phyloP scores from a whole-genome alignment of 2,113 vertebrate species.

The Camelus bactrianus region DNA sequence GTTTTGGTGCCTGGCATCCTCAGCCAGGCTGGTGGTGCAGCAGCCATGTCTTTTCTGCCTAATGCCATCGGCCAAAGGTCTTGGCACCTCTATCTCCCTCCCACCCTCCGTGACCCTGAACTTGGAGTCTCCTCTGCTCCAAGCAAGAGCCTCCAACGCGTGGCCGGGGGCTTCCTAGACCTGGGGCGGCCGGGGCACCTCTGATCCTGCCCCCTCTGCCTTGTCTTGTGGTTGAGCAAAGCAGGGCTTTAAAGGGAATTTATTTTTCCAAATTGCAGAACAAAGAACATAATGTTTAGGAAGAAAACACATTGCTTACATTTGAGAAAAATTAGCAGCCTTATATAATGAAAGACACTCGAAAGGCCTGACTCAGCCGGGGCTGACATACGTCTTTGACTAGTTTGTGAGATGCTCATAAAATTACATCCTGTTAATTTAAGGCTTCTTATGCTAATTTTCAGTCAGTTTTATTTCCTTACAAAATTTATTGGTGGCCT shows the following conservation, averaged over 20 bases:
- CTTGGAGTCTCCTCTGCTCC: background rate
- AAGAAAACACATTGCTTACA: slow-evolving; percentile 80
- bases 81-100: accelerated
- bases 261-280: slow-evolving; percentile 82
- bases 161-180: background rate
- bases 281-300: slow-evolving; percentile 75
- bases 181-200: background rate
- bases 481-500: slow-evolving; percentile 76
- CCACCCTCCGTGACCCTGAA: background rate
- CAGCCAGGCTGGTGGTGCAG: accelerated
- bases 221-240: slow-evolving; percentile 71
- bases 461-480: slow-evolving; percentile 80
- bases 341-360: slow-evolving; percentile 76
- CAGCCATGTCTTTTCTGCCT: background rate
- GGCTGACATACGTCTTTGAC: slow-evolving; percentile 73
- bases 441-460: slow-evolving; percentile 84
- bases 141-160: background rate
- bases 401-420: slow-evolving; percentile 75
- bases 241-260: slow-evolving; percentile 75
- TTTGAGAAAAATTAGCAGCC: slow-evolving; percentile 79
- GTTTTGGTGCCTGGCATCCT: accelerated
- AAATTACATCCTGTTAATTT: slow-evolving; percentile 84
- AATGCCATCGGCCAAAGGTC: accelerated
- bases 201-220: slow-evolving; percentile 1
- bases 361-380: slow-evolving; percentile 61